Conservation (phyloP, 2,797 vertebrate genomes). For the Bryconaethiops microstoma region DNA sequence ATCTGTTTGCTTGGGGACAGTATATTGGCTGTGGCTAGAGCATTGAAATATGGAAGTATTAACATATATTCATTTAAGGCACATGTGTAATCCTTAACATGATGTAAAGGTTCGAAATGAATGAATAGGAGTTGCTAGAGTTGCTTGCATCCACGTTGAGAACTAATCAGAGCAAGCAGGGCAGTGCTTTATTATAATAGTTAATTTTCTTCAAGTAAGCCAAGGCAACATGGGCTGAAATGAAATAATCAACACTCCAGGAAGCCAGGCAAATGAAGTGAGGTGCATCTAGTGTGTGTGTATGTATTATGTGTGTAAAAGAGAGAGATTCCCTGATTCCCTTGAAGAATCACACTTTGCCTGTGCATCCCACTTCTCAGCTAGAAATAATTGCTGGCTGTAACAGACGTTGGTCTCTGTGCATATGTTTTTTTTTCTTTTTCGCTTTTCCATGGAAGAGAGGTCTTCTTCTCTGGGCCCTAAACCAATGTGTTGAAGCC, state of each 20-base stretch:
- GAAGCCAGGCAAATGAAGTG: constrained; percentile 38
- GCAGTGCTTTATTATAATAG: constrained; percentile 36
- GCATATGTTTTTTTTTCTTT: constrained; percentile 42
- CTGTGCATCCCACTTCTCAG: constrained; percentile 21
- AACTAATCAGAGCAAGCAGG: not conserved
- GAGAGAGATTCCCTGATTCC: constrained; percentile 8
- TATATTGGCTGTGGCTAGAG: no score
- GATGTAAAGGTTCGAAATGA: no score
- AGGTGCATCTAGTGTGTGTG: constrained; percentile 20
- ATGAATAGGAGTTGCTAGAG: not conserved
- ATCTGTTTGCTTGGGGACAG: no score
- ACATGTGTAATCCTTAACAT: no score
- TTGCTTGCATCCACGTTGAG: not conserved
- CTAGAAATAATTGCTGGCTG: constrained; percentile 82
- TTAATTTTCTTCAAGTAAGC: not conserved
- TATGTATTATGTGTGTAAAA: constrained; percentile 25
- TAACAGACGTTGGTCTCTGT: constrained; percentile 73
- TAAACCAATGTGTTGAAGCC: constrained; percentile 70
- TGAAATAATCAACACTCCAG: constrained; percentile 38
- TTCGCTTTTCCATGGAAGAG: constrained; percentile 58
- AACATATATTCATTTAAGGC: no score
- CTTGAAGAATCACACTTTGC: constrained; percentile 43
- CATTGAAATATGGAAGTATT: no score
- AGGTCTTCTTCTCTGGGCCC: constrained; percentile 36
- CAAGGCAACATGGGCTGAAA: constrained; percentile 12